Base-by-base conservation (phyloP, 2,888 invertebrate species). In the Fissipunctia ypsillon region DNA sequence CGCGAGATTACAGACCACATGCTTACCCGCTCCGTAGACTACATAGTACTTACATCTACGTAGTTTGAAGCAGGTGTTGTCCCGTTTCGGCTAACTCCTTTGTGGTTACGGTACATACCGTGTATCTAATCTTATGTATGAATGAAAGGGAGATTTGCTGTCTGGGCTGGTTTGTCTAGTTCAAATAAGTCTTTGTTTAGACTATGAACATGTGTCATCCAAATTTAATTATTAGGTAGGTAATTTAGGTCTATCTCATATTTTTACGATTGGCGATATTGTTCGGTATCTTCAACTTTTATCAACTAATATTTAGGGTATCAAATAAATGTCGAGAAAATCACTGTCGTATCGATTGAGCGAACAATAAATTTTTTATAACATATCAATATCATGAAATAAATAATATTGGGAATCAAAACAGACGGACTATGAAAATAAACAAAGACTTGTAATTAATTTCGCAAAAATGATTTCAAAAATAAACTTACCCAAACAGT, bases 291-390 rank as follows among this genome's bases (percentile, higher is more conserved):
- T 65, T 64, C 22, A 43, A 45, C 2, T 12, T 66, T 57, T 52
- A 72, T 78, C 69, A 25, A 25, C 9, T 56, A 61, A 61, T 69
- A 79, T 54, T 68, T 31, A 43, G 74, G 67, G 35, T 78, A 74
- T 79, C 74, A 54, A 45, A 54, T 50, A 43, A 67, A 78, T 56
- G 25, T 38, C 28, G 43, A 69, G 31, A 35, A 75, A 69, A 80
- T 80, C 78, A 61, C 19, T 69, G 65, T 50, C 74, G 52, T 54
- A 48, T 52, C 75, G n/a, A 41, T 57, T 57, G 38, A 61, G 43
- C 25, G 25, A 69, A 61, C 31, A 61, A 38, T 31, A 45, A 57
- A 28, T 50, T 50, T 16, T 77, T 9, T 63, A 43, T 31, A 22
- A 31, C 28, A 31, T 28, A n/a, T 31, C 22, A 43, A 25, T 64